Evolutionary conservation across 2,888 invertebrate species (phyloP).

Genomic region (Drosophila paramelanica): DNA sequence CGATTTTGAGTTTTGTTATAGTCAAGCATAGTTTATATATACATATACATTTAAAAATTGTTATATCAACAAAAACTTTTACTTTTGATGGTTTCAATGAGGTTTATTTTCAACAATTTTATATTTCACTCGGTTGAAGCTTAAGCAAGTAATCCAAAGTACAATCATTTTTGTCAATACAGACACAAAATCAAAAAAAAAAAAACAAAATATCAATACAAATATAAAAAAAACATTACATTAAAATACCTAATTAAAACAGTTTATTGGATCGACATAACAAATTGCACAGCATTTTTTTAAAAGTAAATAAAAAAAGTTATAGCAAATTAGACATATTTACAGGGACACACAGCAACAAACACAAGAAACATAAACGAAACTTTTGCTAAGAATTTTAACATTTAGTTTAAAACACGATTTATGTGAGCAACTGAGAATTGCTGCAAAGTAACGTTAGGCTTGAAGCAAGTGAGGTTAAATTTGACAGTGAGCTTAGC

Average conservation of each 20-base stretch:
- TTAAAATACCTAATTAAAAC: constrained; percentile 10
- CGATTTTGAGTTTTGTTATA: constrained; percentile 16
- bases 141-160: constrained; percentile 74
- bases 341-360: constrained; percentile 67
- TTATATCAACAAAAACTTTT: constrained; percentile 33
- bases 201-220: constrained; percentile 5
- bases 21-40: constrained; percentile 19
- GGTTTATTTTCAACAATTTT: constrained; percentile 54
- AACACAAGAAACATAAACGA: constrained; percentile 24
- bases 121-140: constrained; percentile 67
- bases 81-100: constrained; percentile 70
- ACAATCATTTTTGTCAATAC: constrained; percentile 80
- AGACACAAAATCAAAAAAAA: constrained; percentile 55
- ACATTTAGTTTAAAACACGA: constrained; percentile 69
- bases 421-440: constrained; percentile 40
- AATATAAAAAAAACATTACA: constrained; percentile 20
- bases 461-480: constrained; percentile 15
- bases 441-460: constrained; percentile 16
- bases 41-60: constrained; percentile 21
- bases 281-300: constrained; percentile 19
- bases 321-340: constrained; percentile 35
- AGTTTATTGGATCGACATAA: constrained; percentile 13
- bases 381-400: constrained; percentile 73
- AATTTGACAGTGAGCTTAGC: neutral
- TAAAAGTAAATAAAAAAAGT: neutral